phyloP scores from a whole-genome alignment of 2,113 vertebrate genomes.

The Pteruthius melanotis region DNA sequence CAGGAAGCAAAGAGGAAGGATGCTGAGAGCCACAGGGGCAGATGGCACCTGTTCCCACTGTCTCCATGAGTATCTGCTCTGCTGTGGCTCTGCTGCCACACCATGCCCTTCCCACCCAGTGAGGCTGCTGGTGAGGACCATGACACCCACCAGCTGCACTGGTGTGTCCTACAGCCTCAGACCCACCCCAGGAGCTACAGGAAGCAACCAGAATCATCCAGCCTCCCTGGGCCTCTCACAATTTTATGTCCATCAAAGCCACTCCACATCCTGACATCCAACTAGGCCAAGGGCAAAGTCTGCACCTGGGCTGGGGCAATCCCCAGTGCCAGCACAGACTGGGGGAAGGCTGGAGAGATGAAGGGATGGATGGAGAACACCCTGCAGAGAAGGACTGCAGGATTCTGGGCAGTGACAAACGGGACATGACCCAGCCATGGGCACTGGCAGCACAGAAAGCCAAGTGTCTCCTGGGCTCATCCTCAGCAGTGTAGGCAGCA shows the following conservation, averaged over 20 bases:
- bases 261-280: neutral
- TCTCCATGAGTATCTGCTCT: neutral
- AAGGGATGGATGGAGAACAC: neutral
- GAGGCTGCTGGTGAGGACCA: neutral
- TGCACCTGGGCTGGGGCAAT: neutral
- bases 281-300: neutral
- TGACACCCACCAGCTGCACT: neutral
- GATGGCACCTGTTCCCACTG: neutral
- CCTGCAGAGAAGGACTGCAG: neutral
- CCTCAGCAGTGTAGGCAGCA: neutral
- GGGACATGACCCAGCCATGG: neutral
- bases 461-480: neutral
- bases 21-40: neutral
- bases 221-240: too few relatives aligned
- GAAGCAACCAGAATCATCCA: neutral
- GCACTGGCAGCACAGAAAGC: neutral
- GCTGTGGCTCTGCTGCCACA: neutral
- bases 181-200: neutral
- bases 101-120: neutral
- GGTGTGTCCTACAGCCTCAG: neutral
- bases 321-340: neutral
- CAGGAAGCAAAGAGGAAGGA: neutral
- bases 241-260: neutral
- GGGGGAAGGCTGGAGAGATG: neutral
- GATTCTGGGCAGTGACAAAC: neutral